Percentiles rank a stretch among this genome's conserved stretches.
Evolutionary conservation across 2,888 invertebrate genomes (phyloP).

Genomic region (Xanthia togata): DNA sequence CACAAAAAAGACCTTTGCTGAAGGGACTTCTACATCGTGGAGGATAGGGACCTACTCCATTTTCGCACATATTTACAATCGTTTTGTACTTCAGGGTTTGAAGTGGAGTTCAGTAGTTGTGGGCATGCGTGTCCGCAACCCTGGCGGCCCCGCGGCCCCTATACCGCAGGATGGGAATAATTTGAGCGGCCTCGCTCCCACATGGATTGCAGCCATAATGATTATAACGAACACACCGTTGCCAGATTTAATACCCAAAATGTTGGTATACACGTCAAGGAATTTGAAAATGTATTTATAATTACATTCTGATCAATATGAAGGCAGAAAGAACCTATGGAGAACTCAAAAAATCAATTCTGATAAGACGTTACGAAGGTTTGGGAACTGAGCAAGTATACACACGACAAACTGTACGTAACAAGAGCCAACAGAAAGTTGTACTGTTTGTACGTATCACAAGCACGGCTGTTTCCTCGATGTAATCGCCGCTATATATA

Average conservation of each 20-base stretch:
- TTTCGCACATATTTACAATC: not conserved
- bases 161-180: slow-evolving; percentile 69
- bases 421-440: slow-evolving; percentile 25
- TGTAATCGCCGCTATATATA: slow-evolving; percentile 49
- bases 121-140: slow-evolving; percentile 24
- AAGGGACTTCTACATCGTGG: not conserved
- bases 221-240: slow-evolving; percentile 46
- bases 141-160: slow-evolving; percentile 50
- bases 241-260: slow-evolving; percentile 1
- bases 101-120: not conserved
- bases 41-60: not conserved
- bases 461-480: slow-evolving; percentile 43
- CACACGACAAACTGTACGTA: not conserved
- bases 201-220: slow-evolving; percentile 51
- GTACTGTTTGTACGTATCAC: slow-evolving; percentile 46
- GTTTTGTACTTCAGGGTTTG: not conserved
- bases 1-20: not conserved
- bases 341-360: not conserved
- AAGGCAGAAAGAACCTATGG: not conserved
- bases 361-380: too few relatives aligned
- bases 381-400: too few relatives aligned
- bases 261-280: not conserved
- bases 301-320: not conserved
- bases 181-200: slow-evolving; percentile 69
- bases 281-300: not conserved